phyloP scores from a whole-genome alignment of 2,797 vertebrate species.

The Argyrosomus regius region DNA sequence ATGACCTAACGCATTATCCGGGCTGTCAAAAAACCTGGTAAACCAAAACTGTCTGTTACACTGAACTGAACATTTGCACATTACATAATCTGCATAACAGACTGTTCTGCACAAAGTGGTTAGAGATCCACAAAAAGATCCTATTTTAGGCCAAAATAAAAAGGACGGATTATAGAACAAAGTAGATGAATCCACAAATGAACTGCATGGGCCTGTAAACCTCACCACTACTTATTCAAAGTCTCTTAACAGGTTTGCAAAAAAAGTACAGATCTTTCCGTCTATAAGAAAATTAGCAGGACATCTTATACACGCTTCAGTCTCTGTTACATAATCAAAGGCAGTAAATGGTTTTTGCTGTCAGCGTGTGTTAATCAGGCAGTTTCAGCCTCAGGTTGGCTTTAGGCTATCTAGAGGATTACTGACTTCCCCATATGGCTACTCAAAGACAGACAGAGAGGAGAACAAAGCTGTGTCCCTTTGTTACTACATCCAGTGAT shows the following conservation, averaged over 20 bases:
- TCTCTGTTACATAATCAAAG: conserved; percentile 40
- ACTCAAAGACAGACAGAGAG: conserved; percentile 29
- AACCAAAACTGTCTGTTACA: conserved; percentile 20
- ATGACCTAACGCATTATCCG: conserved; percentile 19
- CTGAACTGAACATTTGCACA: conserved; percentile 18
- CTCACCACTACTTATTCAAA: not conserved
- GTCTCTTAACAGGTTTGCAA: not conserved
- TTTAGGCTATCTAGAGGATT: conserved; percentile 65
- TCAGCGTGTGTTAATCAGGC: conserved; percentile 48
- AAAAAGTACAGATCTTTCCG: conserved; percentile 1
- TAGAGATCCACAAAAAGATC: conserved; percentile 42
- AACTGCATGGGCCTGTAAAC: conserved; percentile 10
- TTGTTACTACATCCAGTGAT: conserved; percentile 54
- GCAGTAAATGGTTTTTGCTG: conserved; percentile 28
- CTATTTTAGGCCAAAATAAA: conserved; percentile 44
- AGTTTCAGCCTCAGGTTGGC: conserved; percentile 56
- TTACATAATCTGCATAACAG: conserved; percentile 51
- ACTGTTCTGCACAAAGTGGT: conserved; percentile 49
- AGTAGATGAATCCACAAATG: conserved; percentile 25
- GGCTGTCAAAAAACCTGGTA: conserved; percentile 29
- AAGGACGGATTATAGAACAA: conserved; percentile 45
- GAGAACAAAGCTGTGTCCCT: conserved; percentile 52
- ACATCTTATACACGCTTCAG: not conserved
- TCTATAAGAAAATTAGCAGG: not conserved
- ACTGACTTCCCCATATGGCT: conserved; percentile 63